Conservation (phyloP, 2,113 vertebrate species). For the Crocuta crocuta region DNA sequence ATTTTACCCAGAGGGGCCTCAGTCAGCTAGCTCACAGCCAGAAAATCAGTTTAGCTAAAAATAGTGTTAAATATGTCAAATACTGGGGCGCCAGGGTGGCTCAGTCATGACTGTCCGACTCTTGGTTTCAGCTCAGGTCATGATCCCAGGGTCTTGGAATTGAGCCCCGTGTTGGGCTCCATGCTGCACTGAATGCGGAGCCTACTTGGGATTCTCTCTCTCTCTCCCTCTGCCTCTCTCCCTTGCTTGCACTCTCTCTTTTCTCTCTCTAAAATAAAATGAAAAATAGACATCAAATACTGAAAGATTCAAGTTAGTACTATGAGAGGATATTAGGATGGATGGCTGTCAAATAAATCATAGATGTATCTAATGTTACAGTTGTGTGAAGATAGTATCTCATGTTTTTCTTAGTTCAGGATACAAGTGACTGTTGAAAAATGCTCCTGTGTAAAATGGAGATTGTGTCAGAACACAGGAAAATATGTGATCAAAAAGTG, state of each 20-base stretch:
- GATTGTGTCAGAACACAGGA: not conserved
- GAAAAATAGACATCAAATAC: not conserved
- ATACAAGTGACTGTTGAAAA: not conserved
- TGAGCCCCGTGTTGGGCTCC: too few species aligned
- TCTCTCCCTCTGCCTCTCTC: too few species aligned
- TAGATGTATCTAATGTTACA: not conserved
- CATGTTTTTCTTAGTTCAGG: not conserved
- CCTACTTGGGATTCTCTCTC: too few species aligned
- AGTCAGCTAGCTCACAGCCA: not conserved
- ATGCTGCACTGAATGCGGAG: too few species aligned
- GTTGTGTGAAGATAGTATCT: not conserved
- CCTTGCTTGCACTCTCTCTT: too few species aligned
- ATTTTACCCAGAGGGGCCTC: not conserved
- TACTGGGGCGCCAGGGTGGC: too few species aligned
- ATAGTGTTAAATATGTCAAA: not conserved
- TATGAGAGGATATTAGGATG: not conserved
- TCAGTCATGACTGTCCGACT: too few species aligned
- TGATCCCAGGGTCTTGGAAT: too few species aligned
- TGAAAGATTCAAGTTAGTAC: not conserved
- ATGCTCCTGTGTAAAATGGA: not conserved
- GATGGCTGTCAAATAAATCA: not conserved
- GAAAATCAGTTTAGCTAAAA: slow-evolving; percentile 51
- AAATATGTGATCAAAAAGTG: not conserved
- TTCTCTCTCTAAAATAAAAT: too few species aligned
- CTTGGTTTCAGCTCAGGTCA: too few species aligned